A percentile compares a stretch with the other conserved stretches of the same genome.
Evolutionary conservation across 1,140 invertebrate genomes (phyloP).

Genomic region (silkworm (Bombyx mori)): ASM3026992v2 NC_085124.1:619001-619500

Average conservation of each 20-base stretch:
- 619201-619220: slow-evolving; percentile 16
- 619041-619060: too few species aligned
- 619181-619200: slow-evolving; percentile 9
- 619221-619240: background rate
- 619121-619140: too few species aligned
- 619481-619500: slow-evolving; percentile 30
- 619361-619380: slow-evolving; percentile 58
- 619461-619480: slow-evolving; percentile 27
- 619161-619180: slow-evolving; percentile 15
- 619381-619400: slow-evolving; percentile 27
- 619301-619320: slow-evolving; percentile 22
- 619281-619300: too few species aligned
- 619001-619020: too few species aligned
- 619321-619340: slow-evolving; percentile 58
- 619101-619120: too few species aligned
- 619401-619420: slow-evolving; percentile 23
- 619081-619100: too few species aligned
- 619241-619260: too few species aligned
- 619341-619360: slow-evolving; percentile 51
- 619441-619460: slow-evolving; percentile 41
- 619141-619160: too few species aligned
- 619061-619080: too few species aligned
- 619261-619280: too few species aligned
- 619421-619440: slow-evolving; percentile 37
- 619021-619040: too few species aligned